Evolutionary conservation across 2,113 vertebrate species (phyloP), one percentile per base, ranked within the genome.

Genomic region (Proterorhinus semilunaris): DNA sequence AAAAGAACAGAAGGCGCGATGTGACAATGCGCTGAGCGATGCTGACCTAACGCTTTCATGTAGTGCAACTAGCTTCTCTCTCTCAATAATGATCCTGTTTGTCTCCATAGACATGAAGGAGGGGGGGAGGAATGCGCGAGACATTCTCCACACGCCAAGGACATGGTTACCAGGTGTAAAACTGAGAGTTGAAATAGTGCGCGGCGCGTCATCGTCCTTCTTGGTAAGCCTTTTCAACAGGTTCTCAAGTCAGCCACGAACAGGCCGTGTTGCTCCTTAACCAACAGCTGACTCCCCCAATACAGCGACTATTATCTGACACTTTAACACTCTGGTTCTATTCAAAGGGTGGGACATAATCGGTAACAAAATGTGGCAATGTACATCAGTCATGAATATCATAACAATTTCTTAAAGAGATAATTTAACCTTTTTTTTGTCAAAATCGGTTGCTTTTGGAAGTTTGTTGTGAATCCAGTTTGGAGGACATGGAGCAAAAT

Each of bases 1-100:
- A 84, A 85, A 72, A 58, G 77, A 88, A 75, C 68, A 69, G 81
- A 74, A 83, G 66, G 53, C 50, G 79, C 78, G 63, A 72, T 16
- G 71, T 15, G 50, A 74, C 46, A 48, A 75, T 27, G 10, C 10
- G 53, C 27, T 6, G 16, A 13, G 66, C 47, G 54, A 73, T 50
- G 43, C 8, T 70, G 48, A 69, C 58, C 45, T 49, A 17, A 57
- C 54, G 65, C 12, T 75, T 59, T 72, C 16, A 42, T 36, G 17
- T 69, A 52, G 48, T 7, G 5, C 6, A 63, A 69, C 58, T 13
- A 36, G 9, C 15, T 46, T 61, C 21, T 58, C 5, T 8, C 15
- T 7, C 11, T 5, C 42, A 3, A 16, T 36, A 7, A 53, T 48
- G 16, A 62, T 8, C 13, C n/a, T 0, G 0, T 0, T 63, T 61